Evolutionary conservation across 1,140 invertebrate species (phyloP).

Genomic region (Paraescarpia echinospica): DNA sequence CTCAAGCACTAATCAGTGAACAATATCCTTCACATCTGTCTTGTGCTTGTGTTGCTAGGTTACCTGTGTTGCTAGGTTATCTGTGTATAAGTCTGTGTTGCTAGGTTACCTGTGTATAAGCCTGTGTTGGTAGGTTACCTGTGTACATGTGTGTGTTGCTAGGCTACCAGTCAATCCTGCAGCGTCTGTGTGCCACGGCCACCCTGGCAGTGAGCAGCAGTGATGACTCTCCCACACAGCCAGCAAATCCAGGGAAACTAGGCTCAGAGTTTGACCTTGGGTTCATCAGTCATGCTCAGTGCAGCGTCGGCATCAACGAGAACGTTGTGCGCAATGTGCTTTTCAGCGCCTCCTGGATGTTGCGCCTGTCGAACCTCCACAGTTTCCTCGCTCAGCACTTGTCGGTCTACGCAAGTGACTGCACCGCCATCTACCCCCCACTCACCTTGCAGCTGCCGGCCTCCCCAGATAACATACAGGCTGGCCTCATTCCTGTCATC

Average conservation of each 20-base stretch:
- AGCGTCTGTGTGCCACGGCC: conserved; percentile 46
- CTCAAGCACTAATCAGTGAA: too few relatives aligned
- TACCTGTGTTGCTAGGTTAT: conserved; percentile 42
- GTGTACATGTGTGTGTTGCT: neutral
- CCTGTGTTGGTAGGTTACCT: conserved; percentile 33
- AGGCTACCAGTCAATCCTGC: conserved; percentile 55
- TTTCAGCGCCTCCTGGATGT: conserved; percentile 38
- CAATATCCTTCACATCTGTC: too few relatives aligned
- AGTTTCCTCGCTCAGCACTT: conserved; percentile 42
- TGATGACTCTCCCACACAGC: conserved; percentile 23
- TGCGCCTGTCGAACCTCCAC: conserved; percentile 45
- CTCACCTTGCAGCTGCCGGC: conserved; percentile 31
- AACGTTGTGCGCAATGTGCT: conserved; percentile 42
- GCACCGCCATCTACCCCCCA: conserved; percentile 49
- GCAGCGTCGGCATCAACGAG: conserved; percentile 43
- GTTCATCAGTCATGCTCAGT: conserved; percentile 48
- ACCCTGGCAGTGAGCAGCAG: conserved; percentile 32
- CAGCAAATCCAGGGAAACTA: neutral
- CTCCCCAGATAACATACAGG: neutral
- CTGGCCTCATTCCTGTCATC: conserved; percentile 36
- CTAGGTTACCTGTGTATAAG: conserved; percentile 54
- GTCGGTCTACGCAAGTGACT: conserved; percentile 38
- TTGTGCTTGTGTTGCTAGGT: neutral
- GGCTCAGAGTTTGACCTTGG: conserved; percentile 31
- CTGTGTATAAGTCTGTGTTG: conserved; percentile 29